Conservation (phyloP, 2,113 vertebrate genomes). For the Ochotona curzoniae region DNA sequence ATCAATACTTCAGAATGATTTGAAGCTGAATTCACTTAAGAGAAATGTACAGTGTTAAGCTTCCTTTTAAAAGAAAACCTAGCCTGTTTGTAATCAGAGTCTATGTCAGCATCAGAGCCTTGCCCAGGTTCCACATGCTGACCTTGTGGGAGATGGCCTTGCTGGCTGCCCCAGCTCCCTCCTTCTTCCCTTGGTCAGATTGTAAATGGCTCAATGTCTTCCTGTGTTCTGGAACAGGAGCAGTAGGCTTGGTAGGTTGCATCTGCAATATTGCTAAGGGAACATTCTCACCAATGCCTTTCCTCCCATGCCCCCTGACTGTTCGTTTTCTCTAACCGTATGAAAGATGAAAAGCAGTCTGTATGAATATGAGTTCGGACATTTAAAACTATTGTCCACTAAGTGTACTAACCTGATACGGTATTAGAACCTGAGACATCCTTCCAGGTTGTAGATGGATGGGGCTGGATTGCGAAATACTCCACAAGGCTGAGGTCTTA, state of each 20-base stretch:
- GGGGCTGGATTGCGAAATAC: slow-evolving; percentile 17
- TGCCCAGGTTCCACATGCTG: not conserved
- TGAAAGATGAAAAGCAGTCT: not conserved
- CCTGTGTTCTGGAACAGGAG: not conserved
- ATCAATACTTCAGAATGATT: not conserved
- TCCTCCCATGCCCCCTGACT: not conserved
- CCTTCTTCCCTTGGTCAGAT: not conserved
- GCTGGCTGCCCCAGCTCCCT: not conserved
- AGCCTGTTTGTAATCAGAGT: not conserved
- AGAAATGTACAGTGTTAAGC: not conserved
- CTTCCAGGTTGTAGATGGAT: not conserved
- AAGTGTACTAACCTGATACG: not conserved
- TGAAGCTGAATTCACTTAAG: slow-evolving; percentile 9
- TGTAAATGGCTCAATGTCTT: not conserved
- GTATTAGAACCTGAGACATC: not conserved
- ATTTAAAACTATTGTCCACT: not conserved
- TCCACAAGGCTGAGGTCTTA: not conserved
- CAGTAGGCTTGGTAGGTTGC: not conserved
- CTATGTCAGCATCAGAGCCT: not conserved
- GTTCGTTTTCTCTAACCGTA: not conserved
- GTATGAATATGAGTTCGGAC: not conserved
- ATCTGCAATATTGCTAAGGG: not conserved
- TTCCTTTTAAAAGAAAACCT: slow-evolving; percentile 32
- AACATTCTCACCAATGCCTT: not conserved
- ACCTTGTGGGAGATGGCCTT: not conserved